Percentiles rank a stretch among this genome's conserved stretches.
Conservation (phyloP, 2,888 invertebrate species). For the Cerastis leucographa region DNA sequence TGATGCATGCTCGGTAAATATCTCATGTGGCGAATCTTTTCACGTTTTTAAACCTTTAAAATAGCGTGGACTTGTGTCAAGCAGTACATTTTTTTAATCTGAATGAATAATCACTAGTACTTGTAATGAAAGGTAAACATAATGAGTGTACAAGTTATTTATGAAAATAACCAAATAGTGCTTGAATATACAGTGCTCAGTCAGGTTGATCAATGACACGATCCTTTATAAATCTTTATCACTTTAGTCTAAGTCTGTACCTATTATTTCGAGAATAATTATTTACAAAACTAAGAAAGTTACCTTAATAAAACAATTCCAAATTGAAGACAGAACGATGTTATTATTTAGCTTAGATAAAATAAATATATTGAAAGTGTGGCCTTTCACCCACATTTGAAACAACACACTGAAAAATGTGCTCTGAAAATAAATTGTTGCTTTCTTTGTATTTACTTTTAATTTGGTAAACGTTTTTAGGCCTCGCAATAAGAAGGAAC, state of each 20-base stretch:
- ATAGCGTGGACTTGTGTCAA: not conserved
- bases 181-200: not conserved
- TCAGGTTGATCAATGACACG: not conserved
- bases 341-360: not conserved
- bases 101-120: too few relatives aligned
- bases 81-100: too few relatives aligned
- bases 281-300: not conserved
- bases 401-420: not conserved
- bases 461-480: slow-evolving; percentile 10
- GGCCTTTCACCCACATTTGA: slow-evolving; percentile 27
- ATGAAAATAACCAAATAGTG: not conserved
- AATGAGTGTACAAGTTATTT: not conserved
- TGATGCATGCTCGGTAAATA: not conserved
- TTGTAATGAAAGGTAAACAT: not conserved
- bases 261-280: not conserved
- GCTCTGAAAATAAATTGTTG: slow-evolving; percentile 10
- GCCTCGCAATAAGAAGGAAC: not conserved
- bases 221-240: not conserved
- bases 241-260: not conserved
- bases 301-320: not conserved
- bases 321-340: not conserved
- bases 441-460: slow-evolving; percentile 14
- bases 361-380: not conserved
- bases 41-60: not conserved
- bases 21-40: not conserved